Evolutionary conservation across 2,113 vertebrate genomes (phyloP), one percentile per base, ranked within the genome.

Genomic region (Sialia sialis): DNA sequence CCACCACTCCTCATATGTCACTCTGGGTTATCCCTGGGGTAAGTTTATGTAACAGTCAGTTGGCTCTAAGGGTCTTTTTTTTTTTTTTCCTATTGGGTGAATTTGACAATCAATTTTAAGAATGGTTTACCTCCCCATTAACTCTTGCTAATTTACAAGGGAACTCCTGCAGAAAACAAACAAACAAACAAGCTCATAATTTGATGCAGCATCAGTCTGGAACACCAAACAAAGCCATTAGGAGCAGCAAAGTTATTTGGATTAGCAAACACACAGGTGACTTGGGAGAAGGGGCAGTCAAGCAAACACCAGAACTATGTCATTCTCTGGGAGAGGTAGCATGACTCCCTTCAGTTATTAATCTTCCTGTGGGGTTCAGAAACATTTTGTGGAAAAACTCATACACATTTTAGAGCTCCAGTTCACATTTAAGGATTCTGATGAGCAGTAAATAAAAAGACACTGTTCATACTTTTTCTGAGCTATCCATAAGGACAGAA

Each of bases 91-190:
- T 96, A 10, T 75, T 92, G 94, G 89, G 41, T 92, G 55, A 77
- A 54, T 92, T 94, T 95, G 91, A 90, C 94, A 94, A 94, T 85
- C 73, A 76, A 77, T 87, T 96, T 97, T 97, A 74, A 95, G 77
- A 97, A 74, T 2, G 18, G 92, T 79, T 97, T 96, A 95, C 92
- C 89, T 97, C 83, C 79, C 92, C 95, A 96, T 92, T 97, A 97
- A 94, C 75, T 62, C 48, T 55, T 96, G 58, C 10, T 95, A 97
- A 97, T 96, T 97, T 95, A 95, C 92, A 89, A 92, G 86, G 89
- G 59, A 97, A 92, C 56, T 92, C 91, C 89, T 82, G 39, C 79
- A 88, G 93, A 91, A 95, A 93, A 63, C 44, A 94, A 94, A 92
- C 72, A 94, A 93, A 29, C 49, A 94, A 93, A 29, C 49, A 90